Evolutionary conservation across 2,888 invertebrate genomes (phyloP).

Genomic region (Beris morrisii): DNA sequence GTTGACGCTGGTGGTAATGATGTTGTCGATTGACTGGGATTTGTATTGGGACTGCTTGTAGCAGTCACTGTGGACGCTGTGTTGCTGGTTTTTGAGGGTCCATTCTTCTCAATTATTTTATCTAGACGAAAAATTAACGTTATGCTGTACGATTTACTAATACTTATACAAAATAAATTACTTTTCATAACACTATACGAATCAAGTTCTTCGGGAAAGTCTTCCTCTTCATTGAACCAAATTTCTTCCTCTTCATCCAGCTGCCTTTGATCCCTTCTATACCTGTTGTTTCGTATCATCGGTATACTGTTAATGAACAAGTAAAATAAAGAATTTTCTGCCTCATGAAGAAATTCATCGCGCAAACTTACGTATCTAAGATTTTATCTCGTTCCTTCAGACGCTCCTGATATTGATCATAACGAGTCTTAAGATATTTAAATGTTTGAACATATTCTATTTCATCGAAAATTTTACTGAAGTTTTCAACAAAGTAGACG

Average conservation of each 20-base stretch:
- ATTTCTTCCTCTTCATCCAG: slow-evolving; percentile 97
- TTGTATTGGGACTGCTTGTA: slow-evolving; percentile 48
- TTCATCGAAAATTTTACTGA: slow-evolving; percentile 90
- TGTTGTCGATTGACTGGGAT: slow-evolving; percentile 48
- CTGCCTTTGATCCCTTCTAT: slow-evolving; percentile 88
- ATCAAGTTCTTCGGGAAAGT: slow-evolving; percentile 74
- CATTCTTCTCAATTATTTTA: slow-evolving; percentile 53
- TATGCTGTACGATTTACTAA: too few relatives aligned
- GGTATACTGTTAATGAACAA: slow-evolving; percentile 53
- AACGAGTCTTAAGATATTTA: slow-evolving; percentile 82
- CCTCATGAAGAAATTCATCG: background rate
- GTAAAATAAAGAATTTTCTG: background rate
- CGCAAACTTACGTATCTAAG: slow-evolving; percentile 64
- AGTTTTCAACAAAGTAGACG: slow-evolving; percentile 94
- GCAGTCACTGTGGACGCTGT: slow-evolving; percentile 49
- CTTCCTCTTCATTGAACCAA: slow-evolving; percentile 98
- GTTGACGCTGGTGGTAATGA: slow-evolving; percentile 45
- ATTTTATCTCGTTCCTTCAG: slow-evolving; percentile 83
- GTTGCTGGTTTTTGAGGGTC: slow-evolving; percentile 48
- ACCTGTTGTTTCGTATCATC: slow-evolving; percentile 75
- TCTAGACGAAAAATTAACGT: slow-evolving; percentile 11
- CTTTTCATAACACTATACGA: slow-evolving; percentile 56
- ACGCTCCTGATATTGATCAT: slow-evolving; percentile 91
- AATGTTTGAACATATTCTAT: slow-evolving; percentile 99
- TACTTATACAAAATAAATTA: slow-evolving; percentile 42